Evolutionary conservation across 2,888 invertebrate genomes (phyloP).

Genomic region (Ecliptopera silaceata): DNA sequence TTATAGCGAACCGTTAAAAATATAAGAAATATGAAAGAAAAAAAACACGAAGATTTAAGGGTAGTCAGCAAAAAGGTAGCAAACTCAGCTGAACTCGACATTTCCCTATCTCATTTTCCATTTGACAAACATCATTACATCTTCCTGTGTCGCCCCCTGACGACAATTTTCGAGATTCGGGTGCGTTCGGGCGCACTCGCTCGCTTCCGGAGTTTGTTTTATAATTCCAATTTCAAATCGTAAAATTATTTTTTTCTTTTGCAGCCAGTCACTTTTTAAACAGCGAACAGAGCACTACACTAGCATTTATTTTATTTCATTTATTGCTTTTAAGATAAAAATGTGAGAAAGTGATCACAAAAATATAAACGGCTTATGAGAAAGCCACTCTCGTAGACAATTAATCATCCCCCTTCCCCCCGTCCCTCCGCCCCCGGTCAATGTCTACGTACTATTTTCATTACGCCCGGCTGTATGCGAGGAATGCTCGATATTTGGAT

Average conservation of each 20-base stretch:
- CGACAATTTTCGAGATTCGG: constrained; percentile 66
- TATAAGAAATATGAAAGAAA: neutral
- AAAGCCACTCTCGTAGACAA: constrained; percentile 51
- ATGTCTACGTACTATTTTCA: constrained; percentile 47
- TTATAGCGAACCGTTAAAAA: constrained; percentile 24
- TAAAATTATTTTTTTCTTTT: constrained; percentile 29
- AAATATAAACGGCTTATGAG: constrained; percentile 41
- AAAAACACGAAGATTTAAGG: neutral
- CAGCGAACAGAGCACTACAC: no score
- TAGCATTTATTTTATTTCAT: no score
- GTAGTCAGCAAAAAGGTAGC: constrained; percentile 70
- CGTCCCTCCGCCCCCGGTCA: constrained; percentile 37
- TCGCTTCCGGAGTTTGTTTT: constrained; percentile 54
- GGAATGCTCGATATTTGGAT: constrained; percentile 37
- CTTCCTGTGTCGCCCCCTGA: constrained; percentile 71
- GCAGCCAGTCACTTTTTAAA: constrained; percentile 10
- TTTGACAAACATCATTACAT: constrained; percentile 83
- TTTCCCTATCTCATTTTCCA: constrained; percentile 84
- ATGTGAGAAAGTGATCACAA: constrained; percentile 31
- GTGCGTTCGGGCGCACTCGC: constrained; percentile 62
- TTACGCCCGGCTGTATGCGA: constrained; percentile 35
- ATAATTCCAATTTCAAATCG: constrained; percentile 51
- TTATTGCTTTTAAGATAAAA: constrained; percentile 1
- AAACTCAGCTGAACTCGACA: constrained; percentile 69
- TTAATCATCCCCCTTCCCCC: constrained; percentile 60